A percentile compares a stretch with the other conserved stretches of the same genome.
phyloP scores from a whole-genome alignment of 2,888 invertebrate species.

The Papilio demoleus region DNA sequence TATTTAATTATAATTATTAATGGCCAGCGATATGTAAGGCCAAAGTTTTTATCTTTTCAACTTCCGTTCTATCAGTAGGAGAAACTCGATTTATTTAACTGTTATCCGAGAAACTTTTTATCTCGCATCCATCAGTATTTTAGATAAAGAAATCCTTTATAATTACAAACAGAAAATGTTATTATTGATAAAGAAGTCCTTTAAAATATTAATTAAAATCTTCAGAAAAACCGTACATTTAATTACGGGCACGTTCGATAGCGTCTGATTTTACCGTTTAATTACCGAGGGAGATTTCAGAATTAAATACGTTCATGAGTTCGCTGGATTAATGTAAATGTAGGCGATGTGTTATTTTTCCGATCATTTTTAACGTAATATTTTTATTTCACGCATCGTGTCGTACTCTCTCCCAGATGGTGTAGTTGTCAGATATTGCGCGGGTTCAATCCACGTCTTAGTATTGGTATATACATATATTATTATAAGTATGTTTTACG shows the following conservation, averaged over 20 bases:
- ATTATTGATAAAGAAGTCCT: not conserved
- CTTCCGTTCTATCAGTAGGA: conserved; percentile 50
- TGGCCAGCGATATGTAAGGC: conserved; percentile 30
- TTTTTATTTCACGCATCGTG: not conserved
- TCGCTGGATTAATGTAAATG: not conserved
- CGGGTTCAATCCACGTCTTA: too few relatives aligned
- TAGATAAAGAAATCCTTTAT: conserved; percentile 34
- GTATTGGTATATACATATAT: too few relatives aligned
- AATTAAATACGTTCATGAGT: conserved; percentile 11
- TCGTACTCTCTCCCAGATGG: not conserved
- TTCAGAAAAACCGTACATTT: not conserved
- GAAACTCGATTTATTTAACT: conserved; percentile 56
- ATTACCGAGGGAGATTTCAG: conserved; percentile 15
- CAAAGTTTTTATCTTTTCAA: conserved; percentile 54
- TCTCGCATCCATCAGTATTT: conserved; percentile 45
- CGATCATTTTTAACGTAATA: not conserved
- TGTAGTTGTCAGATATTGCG: too few relatives aligned
- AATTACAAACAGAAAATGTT: conserved; percentile 28
- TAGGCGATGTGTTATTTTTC: not conserved
- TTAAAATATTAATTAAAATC: conserved; percentile 15
- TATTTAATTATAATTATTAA: conserved; percentile 41
- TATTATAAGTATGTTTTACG: too few relatives aligned
- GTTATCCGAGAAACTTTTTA: conserved; percentile 55
- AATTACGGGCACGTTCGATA: conserved; percentile 1
- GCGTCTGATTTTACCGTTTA: conserved; percentile 15